Conservation (phyloP, 92 coral and sea anemone species). For the Umimayanthus chanpuru region DNA sequence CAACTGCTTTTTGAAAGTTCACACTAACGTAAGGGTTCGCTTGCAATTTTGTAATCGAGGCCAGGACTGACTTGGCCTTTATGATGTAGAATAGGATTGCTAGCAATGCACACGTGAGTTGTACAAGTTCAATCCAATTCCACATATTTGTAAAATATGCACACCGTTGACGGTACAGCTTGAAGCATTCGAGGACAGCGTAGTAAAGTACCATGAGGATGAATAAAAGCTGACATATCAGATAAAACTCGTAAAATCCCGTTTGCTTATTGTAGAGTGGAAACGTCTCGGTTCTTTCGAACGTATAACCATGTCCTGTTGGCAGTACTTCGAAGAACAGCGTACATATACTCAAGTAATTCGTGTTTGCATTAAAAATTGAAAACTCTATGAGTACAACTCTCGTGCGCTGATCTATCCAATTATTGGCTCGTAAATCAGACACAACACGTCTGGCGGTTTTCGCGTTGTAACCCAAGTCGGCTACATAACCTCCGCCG, state of each 20-base stretch:
- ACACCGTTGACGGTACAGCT: conserved; percentile 49
- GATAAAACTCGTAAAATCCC: conserved; percentile 71
- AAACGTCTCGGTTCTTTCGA: conserved; percentile 66
- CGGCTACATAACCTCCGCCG: conserved; percentile 86
- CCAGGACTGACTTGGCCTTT: conserved; percentile 65
- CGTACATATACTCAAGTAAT: conserved; percentile 68
- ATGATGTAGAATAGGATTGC: conserved; percentile 68
- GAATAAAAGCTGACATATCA: conserved; percentile 74
- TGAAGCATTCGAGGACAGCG: conserved; percentile 55
- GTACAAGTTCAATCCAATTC: conserved; percentile 81
- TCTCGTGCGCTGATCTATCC: conserved; percentile 81
- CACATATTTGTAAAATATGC: conserved; percentile 61
- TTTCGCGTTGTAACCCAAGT: conserved; percentile 66
- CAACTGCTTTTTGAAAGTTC: conserved; percentile 64
- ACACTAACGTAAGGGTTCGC: conserved; percentile 74
- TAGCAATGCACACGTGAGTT: conserved; percentile 49
- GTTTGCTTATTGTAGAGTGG: conserved; percentile 64
- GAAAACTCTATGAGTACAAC: conserved; percentile 73
- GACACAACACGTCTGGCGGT: conserved; percentile 45
- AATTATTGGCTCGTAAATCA: conserved; percentile 53
- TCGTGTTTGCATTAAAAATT: conserved; percentile 75
- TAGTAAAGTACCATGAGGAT: conserved; percentile 64
- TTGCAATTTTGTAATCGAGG: conserved; percentile 55
- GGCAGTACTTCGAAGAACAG: conserved; percentile 67
- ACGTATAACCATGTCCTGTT: conserved; percentile 65